Conservation (phyloP, 2,113 vertebrate genomes). For the Cervus canadensis region DNA sequence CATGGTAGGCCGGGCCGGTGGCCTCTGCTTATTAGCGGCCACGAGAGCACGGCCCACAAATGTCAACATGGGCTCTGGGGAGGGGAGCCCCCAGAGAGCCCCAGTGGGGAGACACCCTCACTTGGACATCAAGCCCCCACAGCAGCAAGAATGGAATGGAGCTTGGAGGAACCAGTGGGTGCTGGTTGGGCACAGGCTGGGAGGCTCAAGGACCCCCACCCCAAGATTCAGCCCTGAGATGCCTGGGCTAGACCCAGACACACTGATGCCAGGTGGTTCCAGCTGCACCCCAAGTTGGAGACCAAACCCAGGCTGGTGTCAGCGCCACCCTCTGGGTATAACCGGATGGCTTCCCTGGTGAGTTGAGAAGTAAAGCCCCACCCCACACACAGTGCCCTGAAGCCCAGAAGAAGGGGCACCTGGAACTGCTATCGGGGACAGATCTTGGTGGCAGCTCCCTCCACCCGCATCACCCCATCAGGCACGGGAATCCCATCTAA, state of each 20-base stretch:
- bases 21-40: slow-evolving; percentile 86
- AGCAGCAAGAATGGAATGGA: rapidly evolving
- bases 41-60: slow-evolving; percentile 78
- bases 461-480: neutral
- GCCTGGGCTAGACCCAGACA: neutral
- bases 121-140: no score
- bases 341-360: neutral
- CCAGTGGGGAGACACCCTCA: neutral
- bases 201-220: neutral
- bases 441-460: neutral
- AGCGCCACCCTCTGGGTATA: neutral
- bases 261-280: neutral
- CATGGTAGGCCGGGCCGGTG: slow-evolving; percentile 84
- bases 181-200: no score
- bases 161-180: neutral
- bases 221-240: neutral
- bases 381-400: neutral
- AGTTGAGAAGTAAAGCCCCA: neutral
- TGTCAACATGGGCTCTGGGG: slow-evolving; percentile 66
- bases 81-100: neutral
- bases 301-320: neutral
- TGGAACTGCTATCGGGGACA: neutral
- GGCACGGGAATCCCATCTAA: neutral
- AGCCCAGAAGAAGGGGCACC: neutral
- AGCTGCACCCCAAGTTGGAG: neutral